Percentiles rank a stretch among this genome's conserved stretches.
These are phyloP conservation scores for Balearica regulorum DNA, from an alignment of 2,797 vertebrate species.

Conservation along the genomic window DNA sequence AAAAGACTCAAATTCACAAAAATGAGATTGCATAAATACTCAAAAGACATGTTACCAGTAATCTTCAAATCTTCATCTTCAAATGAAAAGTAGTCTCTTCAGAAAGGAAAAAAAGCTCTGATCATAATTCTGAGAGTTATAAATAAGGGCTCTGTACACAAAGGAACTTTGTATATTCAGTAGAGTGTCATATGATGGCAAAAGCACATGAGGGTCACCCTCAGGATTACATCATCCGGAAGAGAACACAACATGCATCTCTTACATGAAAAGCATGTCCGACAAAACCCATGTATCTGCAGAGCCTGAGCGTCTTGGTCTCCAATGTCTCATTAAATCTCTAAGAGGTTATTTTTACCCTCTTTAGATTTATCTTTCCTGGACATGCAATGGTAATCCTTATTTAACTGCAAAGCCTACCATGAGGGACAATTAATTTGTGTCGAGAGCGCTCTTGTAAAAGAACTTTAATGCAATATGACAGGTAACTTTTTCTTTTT, in stretches of 20 bases:
- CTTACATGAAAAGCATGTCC: not conserved
- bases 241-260: not conserved
- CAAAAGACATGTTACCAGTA: not conserved
- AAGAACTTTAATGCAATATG: not conserved
- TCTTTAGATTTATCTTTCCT: slow-evolving; percentile 9
- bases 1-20: not conserved
- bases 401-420: not conserved
- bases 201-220: slow-evolving; percentile 46
- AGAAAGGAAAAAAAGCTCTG: not conserved
- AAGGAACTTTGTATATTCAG: slow-evolving; percentile 22
- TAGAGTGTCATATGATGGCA: slow-evolving; percentile 39
- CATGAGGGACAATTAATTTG: not conserved
- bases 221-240: not conserved
- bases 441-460: not conserved
- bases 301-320: not conserved
- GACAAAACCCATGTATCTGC: not conserved
- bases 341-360: not conserved
- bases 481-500: not conserved
- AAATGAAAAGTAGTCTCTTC: not conserved
- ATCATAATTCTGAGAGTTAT: not conserved
- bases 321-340: not conserved
- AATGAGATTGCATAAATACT: not conserved
- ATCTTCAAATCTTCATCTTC: not conserved
- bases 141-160: slow-evolving; percentile 14
- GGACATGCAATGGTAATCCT: not conserved